Conservation (phyloP, 2,888 invertebrate genomes). For the Norana najaformis region DNA sequence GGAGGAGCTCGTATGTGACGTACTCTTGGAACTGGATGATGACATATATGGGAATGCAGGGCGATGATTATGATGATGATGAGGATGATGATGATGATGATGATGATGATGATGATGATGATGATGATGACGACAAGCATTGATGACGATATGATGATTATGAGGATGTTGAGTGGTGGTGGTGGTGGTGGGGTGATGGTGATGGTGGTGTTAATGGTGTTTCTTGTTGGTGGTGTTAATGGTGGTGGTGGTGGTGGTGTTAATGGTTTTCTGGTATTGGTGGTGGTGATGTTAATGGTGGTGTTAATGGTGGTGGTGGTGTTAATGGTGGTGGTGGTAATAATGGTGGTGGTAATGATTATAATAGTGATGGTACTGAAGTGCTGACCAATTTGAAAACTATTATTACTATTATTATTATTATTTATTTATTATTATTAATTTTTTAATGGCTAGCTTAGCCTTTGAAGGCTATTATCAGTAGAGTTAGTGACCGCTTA, state of each 20-base stretch:
- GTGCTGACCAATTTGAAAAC: background rate
- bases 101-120: background rate
- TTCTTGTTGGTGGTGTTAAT: background rate
- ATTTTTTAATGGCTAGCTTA: too few species aligned
- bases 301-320: background rate
- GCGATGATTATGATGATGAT: background rate
- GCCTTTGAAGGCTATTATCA: background rate
- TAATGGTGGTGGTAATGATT: too few species aligned
- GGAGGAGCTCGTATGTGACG: conserved; percentile 26
- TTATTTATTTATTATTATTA: background rate
- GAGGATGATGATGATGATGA: background rate
- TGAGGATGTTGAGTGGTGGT: background rate
- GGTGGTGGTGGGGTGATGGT: too few species aligned
- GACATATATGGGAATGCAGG: background rate
- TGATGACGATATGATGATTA: background rate
- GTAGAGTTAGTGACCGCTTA: background rate
- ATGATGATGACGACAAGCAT: too few species aligned
- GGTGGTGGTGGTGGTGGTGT: background rate
- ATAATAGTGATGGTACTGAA: background rate
- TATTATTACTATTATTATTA: background rate
- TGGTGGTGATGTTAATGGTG: background rate
- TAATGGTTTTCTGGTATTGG: background rate
- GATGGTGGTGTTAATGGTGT: background rate
- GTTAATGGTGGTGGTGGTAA: too few species aligned
- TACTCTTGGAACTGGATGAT: background rate